phyloP scores from a whole-genome alignment of 2,888 invertebrate species.

The Eurytoma adleriae region DNA sequence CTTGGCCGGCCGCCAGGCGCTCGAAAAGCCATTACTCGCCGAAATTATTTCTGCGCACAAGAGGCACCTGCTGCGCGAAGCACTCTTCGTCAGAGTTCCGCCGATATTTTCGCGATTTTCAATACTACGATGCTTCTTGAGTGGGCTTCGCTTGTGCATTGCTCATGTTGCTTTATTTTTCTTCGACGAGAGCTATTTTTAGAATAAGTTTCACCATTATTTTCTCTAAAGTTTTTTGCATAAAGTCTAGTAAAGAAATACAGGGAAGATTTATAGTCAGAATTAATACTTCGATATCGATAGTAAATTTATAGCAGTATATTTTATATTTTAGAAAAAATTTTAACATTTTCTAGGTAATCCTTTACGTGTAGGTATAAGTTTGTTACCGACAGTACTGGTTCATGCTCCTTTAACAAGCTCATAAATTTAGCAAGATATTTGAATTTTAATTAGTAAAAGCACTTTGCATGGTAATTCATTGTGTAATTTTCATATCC shows the following conservation, averaged over 20 bases:
- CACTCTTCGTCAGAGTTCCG: not conserved
- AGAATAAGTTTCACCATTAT: no score
- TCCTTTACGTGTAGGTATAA: no score
- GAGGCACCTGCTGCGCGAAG: not conserved
- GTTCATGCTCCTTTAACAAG: no score
- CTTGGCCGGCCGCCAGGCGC: constrained; percentile 9
- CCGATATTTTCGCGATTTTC: not conserved
- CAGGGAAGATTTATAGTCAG: no score
- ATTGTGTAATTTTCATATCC: constrained; percentile 21
- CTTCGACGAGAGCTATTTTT: not conserved
- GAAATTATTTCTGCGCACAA: constrained; percentile 26
- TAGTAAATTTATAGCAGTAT: no score
- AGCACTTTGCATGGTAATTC: constrained; percentile 10
- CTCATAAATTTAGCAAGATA: not conserved
- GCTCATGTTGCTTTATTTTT: not conserved
- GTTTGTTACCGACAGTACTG: no score
- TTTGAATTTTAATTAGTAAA: constrained; percentile 25
- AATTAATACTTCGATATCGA: no score
- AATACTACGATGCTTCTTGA: not conserved
- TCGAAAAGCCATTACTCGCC: constrained; percentile 34
- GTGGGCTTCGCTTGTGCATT: no score
- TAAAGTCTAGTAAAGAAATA: no score
- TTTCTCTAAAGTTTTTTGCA: no score
- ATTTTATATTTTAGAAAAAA: no score
- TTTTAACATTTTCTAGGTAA: no score